Conservation (phyloP, 1,140 invertebrate genomes). For the Drosophila repleta region DNA sequence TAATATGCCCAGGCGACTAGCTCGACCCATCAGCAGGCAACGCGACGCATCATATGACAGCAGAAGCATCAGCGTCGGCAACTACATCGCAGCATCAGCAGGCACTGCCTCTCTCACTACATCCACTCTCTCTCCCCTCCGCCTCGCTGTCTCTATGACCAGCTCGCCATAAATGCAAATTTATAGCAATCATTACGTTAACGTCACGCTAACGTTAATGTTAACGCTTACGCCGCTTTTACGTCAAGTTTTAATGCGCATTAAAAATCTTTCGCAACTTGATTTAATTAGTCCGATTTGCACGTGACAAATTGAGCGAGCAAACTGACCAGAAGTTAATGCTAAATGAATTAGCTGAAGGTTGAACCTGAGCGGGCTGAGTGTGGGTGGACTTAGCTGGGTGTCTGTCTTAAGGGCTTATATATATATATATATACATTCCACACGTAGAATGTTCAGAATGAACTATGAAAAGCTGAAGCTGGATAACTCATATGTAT, state of each 20-base stretch:
- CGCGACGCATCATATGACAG: slow-evolving; percentile 40
- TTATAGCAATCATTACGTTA: slow-evolving; percentile 72
- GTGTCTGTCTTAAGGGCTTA: too few relatives aligned
- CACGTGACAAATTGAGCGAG: slow-evolving; percentile 8
- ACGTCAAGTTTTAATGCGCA: slow-evolving; percentile 56
- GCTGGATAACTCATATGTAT: too few relatives aligned
- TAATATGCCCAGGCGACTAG: slow-evolving; percentile 54
- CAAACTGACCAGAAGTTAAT: too few relatives aligned
- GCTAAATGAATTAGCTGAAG: too few relatives aligned
- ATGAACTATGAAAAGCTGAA: too few relatives aligned
- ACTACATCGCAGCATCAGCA: slow-evolving; percentile 14
- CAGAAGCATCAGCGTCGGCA: slow-evolving; percentile 21
- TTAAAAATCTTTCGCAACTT: slow-evolving; percentile 42
- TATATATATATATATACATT: too few relatives aligned
- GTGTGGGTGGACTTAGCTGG: too few relatives aligned
- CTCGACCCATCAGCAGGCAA: slow-evolving; percentile 11
- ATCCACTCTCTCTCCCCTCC: not conserved
- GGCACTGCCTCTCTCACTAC: not conserved
- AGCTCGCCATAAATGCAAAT: slow-evolving; percentile 71
- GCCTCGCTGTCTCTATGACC: slow-evolving; percentile 18
- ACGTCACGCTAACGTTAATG: slow-evolving; percentile 29
- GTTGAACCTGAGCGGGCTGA: too few relatives aligned
- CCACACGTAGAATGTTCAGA: too few relatives aligned
- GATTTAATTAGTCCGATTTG: slow-evolving; percentile 70
- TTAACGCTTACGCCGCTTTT: slow-evolving; percentile 17